These are phyloP conservation scores for Serinus canaria DNA, from an alignment of 2,113 vertebrate species.

Conservation along the genomic window DNA sequence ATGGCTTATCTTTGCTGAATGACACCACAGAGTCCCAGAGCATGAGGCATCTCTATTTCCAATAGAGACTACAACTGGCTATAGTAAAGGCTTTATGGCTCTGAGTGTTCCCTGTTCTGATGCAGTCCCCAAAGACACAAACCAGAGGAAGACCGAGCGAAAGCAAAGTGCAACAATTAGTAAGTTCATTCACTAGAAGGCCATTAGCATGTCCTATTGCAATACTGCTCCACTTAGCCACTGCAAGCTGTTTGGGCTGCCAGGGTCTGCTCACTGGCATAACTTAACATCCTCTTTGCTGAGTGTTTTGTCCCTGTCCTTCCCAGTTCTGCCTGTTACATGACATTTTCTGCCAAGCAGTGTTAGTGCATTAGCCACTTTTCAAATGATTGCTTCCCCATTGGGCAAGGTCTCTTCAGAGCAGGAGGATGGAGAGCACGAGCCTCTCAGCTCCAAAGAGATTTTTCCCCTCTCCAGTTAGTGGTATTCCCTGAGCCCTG, in stretches of 20 bases:
- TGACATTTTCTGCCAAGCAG: slow-evolving; percentile 21
- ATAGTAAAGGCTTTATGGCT: background rate
- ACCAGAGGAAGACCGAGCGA: background rate
- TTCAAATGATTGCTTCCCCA: background rate
- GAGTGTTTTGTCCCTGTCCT: background rate
- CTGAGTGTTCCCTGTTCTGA: background rate
- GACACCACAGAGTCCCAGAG: background rate
- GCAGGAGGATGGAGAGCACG: background rate
- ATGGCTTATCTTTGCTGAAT: background rate
- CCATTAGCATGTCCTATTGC: background rate
- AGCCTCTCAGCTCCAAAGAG: slow-evolving; percentile 25
- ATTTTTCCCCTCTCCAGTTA: background rate
- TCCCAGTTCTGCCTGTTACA: background rate
- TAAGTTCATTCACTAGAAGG: background rate
- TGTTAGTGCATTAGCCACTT: background rate
- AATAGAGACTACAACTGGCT: background rate
- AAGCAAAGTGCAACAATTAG: background rate
- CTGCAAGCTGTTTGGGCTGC: background rate
- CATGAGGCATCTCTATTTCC: background rate
- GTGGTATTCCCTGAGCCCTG: slow-evolving; percentile 60
- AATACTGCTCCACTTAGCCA: background rate
- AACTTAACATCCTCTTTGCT: background rate
- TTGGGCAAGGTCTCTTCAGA: slow-evolving; percentile 12
- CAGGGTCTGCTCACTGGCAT: background rate
- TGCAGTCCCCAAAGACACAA: background rate